phyloP scores from a whole-genome alignment of 1,140 invertebrate genomes.

The Euura lappo region DNA sequence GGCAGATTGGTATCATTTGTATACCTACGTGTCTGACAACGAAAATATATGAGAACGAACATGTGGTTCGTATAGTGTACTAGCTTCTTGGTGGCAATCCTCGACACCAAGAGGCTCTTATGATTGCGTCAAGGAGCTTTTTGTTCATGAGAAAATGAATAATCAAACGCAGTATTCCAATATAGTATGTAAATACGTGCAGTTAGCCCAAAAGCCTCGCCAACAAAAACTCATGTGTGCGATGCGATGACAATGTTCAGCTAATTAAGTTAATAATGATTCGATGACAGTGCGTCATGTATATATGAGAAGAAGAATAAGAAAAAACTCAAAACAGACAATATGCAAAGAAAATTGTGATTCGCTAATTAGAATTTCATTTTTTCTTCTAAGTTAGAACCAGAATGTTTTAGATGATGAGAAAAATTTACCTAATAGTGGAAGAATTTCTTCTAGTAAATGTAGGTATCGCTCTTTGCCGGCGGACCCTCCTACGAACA shows the following conservation, averaged over 20 bases:
- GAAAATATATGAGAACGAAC: no score
- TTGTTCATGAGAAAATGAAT: neutral
- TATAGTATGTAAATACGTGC: neutral
- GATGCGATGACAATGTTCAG: neutral
- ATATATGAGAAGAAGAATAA: slow-evolving; percentile 8
- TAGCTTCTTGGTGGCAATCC: no score
- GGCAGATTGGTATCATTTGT: no score
- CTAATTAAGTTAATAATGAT: neutral
- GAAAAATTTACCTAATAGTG: neutral
- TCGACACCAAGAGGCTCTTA: no score
- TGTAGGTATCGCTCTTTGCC: slow-evolving; percentile 58
- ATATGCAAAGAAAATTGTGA: no score
- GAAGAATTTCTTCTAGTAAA: slow-evolving; percentile 52
- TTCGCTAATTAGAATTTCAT: no score
- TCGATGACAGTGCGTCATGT: no score
- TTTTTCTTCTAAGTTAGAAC: no score
- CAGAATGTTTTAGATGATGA: neutral
- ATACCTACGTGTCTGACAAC: no score
- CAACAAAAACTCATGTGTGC: neutral
- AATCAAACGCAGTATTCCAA: neutral
- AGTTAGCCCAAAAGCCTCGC: slow-evolving; percentile 4
- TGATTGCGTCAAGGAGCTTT: no score
- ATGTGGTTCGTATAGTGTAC: no score
- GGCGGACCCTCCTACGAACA: slow-evolving; percentile 44
- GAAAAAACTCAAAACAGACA: neutral